phyloP scores from a whole-genome alignment of 2,888 invertebrate genomes.

The Megastigmus dorsalis region DNA sequence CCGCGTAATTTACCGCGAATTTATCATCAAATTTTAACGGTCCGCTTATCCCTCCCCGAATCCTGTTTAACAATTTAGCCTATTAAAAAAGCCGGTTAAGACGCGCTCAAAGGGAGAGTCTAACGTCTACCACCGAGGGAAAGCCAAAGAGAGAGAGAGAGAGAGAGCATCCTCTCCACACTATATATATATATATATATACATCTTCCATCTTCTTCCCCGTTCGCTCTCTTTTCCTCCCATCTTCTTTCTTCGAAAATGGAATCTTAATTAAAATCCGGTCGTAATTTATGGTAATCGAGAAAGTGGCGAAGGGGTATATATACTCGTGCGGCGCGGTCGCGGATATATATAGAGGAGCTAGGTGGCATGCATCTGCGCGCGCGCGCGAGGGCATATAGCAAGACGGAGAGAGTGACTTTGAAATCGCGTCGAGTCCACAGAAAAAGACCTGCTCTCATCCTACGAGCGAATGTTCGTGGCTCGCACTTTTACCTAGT shows the following conservation, averaged over 20 bases:
- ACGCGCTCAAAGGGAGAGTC: not conserved
- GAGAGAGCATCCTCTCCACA: too few species aligned
- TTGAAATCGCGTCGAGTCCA: constrained; percentile 43
- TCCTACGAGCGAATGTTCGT: constrained; percentile 8
- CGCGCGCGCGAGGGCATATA: too few species aligned
- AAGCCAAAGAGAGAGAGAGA: constrained; percentile 30
- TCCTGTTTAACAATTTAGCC: constrained; percentile 20
- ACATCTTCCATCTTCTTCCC: not conserved
- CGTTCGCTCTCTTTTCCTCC: not conserved
- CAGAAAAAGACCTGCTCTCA: constrained; percentile 44
- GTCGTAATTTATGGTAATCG: constrained; percentile 58
- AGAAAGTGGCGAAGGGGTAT: constrained; percentile 44
- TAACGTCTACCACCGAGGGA: not conserved
- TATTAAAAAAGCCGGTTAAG: constrained; percentile 19
- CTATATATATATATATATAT: too few species aligned
- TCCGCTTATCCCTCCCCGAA: not conserved
- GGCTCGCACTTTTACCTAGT: constrained; percentile 15
- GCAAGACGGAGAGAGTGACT: too few species aligned
- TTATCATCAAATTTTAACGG: not conserved
- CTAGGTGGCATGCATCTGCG: not conserved
- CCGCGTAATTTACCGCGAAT: not conserved
- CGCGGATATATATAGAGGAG: not conserved
- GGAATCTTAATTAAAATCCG: constrained; percentile 58
- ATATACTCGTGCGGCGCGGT: not conserved
- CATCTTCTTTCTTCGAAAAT: constrained; percentile 37